Evolutionary conservation across 2,888 invertebrate species (phyloP).

Genomic region (Subacronicta megacephala): DNA sequence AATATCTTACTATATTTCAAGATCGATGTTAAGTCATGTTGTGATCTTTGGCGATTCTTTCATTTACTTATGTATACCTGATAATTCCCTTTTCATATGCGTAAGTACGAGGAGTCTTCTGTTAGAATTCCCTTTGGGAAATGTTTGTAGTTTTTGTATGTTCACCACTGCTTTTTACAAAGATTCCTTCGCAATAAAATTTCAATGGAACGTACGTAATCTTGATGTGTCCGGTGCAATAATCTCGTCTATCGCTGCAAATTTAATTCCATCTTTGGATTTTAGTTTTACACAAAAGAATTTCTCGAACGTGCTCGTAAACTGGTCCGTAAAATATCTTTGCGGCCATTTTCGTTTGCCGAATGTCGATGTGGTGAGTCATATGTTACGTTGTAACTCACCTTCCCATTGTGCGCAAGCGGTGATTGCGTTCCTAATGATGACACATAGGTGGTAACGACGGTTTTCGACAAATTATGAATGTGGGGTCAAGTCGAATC

Average conservation of each 20-base stretch:
- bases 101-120: too few relatives aligned
- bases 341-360: slow-evolving; percentile 59
- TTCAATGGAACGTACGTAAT: slow-evolving; percentile 8
- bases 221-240: slow-evolving; percentile 6
- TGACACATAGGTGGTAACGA: slow-evolving; percentile 58
- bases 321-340: slow-evolving; percentile 54
- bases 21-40: too few relatives aligned
- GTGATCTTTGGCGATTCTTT: too few relatives aligned
- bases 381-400: slow-evolving; percentile 57
- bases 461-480: slow-evolving; percentile 43
- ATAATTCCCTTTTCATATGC: too few relatives aligned
- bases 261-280: slow-evolving; percentile 36
- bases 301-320: slow-evolving; percentile 49
- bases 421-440: slow-evolving; percentile 55
- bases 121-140: too few relatives aligned
- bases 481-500: slow-evolving; percentile 33
- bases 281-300: slow-evolving; percentile 39
- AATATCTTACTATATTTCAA: too few relatives aligned
- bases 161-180: slow-evolving; percentile 9
- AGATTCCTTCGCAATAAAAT: slow-evolving; percentile 6
- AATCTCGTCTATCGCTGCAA: slow-evolving; percentile 13
- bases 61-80: too few relatives aligned
- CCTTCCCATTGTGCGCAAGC: slow-evolving; percentile 60
- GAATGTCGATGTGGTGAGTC: slow-evolving; percentile 66
- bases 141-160: neutral